Conservation (phyloP, 2,888 invertebrate species). For the Lordiphosa fenestrarum region DNA sequence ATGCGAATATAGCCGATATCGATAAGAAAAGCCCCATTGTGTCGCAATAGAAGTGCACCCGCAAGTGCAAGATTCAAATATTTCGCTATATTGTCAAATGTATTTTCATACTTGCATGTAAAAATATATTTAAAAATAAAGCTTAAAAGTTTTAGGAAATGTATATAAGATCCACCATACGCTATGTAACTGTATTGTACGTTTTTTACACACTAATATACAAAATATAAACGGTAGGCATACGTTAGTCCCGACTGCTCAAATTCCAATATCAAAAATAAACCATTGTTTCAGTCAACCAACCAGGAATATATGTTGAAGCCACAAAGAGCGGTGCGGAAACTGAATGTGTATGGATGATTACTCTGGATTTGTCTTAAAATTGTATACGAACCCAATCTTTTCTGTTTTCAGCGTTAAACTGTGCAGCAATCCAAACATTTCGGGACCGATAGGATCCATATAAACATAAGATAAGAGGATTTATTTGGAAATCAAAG, state of each 20-base stretch:
- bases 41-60: constrained; percentile 84
- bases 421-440: no score
- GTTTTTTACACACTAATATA: constrained; percentile 31
- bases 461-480: no score
- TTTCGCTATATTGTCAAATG: constrained; percentile 71
- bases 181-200: constrained; percentile 30
- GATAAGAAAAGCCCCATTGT: constrained; percentile 91
- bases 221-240: constrained; percentile 29
- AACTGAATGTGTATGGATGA: constrained; percentile 13
- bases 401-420: background rate
- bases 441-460: no score
- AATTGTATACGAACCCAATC: background rate
- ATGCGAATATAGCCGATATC: constrained; percentile 83
- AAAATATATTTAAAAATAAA: constrained; percentile 67
- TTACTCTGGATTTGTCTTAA: no score
- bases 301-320: constrained; percentile 29
- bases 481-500: no score
- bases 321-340: constrained; percentile 19
- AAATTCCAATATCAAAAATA: constrained; percentile 21
- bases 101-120: constrained; percentile 75
- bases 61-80: constrained; percentile 29
- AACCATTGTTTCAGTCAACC: constrained; percentile 39
- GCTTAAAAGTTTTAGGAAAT: constrained; percentile 65
- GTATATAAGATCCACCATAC: constrained; percentile 39
- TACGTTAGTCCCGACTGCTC: constrained; percentile 40